Evolutionary conservation across 2,888 invertebrate genomes (phyloP), one percentile per base, ranked within the genome.

Genomic region (Eustalomyia histrio): DNA sequence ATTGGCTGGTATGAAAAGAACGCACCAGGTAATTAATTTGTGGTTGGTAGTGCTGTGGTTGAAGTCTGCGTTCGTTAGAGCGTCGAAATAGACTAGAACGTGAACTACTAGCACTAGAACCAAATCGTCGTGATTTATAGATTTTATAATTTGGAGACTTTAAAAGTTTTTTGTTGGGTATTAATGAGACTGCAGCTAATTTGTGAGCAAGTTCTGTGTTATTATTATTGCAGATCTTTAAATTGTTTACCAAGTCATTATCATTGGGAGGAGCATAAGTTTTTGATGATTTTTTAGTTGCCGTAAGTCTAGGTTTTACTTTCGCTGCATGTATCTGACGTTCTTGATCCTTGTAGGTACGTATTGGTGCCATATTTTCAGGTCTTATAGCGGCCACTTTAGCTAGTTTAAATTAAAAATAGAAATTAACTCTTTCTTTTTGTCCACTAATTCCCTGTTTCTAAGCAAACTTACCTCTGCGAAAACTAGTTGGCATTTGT

Each of bases 81-180:
- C 80, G 84, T 0, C 83, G 85, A 21, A 83, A 72, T 1, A 85
- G 60, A 63, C 85, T 86, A 0, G 84, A 84, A 43, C 76, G 83
- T 0, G 85, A 85, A 33, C 86, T 86, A 7, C 85, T 84, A 5
- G 82, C 83, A 68, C 84, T 85, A 2, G 86, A 85, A 24, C 84
- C 82, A 55, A 84, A 86, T 9, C 82, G 83, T 2, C 84, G 79
- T 0, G 83, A 71, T 21, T 83, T 81, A 50, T 86, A 86, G 73
- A 86, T 86, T 58, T 85, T 85, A 7, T 83, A 85, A 69, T 84
- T 86, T 0, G 85, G 84, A 0, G 84, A 81, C 6, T 83, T 85
- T 0, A 83, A 29, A 1, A 84, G 12, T 35, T 83, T 84, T 24
- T 84, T 85, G 16, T 68, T 73, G 9, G 60, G n/a, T 0, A 55